Conservation (phyloP, 2,888 invertebrate species). For the Bedellia somnulentella region DNA sequence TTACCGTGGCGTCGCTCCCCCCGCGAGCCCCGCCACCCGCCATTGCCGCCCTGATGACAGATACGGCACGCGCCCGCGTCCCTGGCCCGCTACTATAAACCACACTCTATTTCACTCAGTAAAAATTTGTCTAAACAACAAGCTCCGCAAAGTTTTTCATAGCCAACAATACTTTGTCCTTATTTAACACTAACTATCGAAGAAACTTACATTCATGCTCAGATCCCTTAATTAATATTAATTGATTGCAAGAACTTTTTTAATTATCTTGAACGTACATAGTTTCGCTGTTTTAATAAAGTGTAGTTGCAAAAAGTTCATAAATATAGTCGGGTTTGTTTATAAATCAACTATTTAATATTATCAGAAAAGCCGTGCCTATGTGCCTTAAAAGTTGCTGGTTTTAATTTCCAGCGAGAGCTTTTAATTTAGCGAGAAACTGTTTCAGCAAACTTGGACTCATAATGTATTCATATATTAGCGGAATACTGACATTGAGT, state of each 20-base stretch:
- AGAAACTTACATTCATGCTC: too few species aligned
- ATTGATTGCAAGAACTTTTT: background rate
- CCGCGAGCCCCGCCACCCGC: conserved; percentile 49
- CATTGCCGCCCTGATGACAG: conserved; percentile 45
- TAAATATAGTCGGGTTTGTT: conserved; percentile 25
- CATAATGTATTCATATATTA: conserved; percentile 43
- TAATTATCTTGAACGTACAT: too few species aligned
- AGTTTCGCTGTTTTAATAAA: background rate
- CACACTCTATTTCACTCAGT: too few species aligned
- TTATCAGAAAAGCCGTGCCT: conserved; percentile 36
- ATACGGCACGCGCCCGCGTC: conserved; percentile 42
- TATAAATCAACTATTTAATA: conserved; percentile 51
- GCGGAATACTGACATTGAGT: conserved; percentile 25
- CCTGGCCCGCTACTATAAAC: too few species aligned
- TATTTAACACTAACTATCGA: too few species aligned
- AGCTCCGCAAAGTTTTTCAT: too few species aligned
- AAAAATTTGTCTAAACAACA: too few species aligned
- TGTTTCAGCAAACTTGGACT: conserved; percentile 32
- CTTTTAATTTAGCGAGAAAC: conserved; percentile 45
- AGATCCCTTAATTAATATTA: too few species aligned
- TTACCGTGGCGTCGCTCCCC: too few species aligned
- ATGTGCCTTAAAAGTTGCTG: conserved; percentile 36
- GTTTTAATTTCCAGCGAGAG: conserved; percentile 41
- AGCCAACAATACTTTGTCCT: too few species aligned
- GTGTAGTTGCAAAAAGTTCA: conserved; percentile 9